Evolutionary conservation across 2,888 invertebrate genomes (phyloP).

Genomic region (Nephrotoma flavescens): DNA sequence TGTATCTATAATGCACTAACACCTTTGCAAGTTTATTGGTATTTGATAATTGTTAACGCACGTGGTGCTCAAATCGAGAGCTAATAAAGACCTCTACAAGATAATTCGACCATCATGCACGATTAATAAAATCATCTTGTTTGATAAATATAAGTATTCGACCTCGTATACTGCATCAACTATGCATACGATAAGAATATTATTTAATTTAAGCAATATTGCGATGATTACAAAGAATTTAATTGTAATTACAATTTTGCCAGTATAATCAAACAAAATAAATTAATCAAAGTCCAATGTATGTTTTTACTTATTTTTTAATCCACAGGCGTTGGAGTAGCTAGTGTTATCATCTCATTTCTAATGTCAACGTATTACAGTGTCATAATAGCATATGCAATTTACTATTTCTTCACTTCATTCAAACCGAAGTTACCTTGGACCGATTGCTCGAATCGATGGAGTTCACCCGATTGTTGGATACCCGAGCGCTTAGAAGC

Average conservation of each 20-base stretch:
- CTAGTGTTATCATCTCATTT: slow-evolving; percentile 88
- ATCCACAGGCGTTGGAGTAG: slow-evolving; percentile 70
- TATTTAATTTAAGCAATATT: neutral
- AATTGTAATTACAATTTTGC: neutral
- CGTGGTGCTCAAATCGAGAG: neutral
- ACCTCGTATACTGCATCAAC: neutral
- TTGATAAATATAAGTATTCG: neutral
- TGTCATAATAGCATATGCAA: slow-evolving; percentile 86
- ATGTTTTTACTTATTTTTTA: slow-evolving; percentile 17
- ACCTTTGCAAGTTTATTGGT: neutral
- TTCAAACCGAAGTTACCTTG: slow-evolving; percentile 80
- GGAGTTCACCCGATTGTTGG: slow-evolving; percentile 77
- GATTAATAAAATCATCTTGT: neutral
- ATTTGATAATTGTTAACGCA: neutral
- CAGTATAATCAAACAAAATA: neutral
- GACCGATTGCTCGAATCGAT: slow-evolving; percentile 66
- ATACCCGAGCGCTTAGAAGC: slow-evolving; percentile 40
- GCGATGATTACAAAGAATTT: neutral
- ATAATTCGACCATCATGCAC: neutral
- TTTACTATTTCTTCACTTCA: slow-evolving; percentile 85
- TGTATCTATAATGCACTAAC: neutral
- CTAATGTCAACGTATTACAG: slow-evolving; percentile 92
- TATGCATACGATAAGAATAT: neutral
- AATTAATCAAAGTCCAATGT: neutral
- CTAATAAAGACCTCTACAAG: neutral